A percentile compares a stretch with the other conserved stretches of the same genome.
Evolutionary conservation across 2,113 vertebrate species (phyloP).

Genomic region (Cyprinodon variegatus): DNA sequence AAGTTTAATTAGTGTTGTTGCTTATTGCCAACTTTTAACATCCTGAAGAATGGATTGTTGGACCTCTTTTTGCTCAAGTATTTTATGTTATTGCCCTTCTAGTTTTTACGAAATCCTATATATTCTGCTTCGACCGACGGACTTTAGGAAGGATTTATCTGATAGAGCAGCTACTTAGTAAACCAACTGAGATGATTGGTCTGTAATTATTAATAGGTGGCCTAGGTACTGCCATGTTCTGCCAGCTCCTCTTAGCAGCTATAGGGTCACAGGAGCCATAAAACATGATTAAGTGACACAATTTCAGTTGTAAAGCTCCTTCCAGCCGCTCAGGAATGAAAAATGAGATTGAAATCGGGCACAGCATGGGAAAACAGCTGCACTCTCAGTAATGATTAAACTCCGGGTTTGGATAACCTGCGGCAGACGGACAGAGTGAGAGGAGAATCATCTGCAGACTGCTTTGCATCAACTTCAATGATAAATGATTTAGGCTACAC

Average conservation of each 20-base stretch:
- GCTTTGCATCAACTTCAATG: slow-evolving; percentile 12
- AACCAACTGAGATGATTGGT: slow-evolving; percentile 51
- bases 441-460: slow-evolving; percentile 54
- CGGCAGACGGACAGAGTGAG: slow-evolving; percentile 45
- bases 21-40: no score
- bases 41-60: not conserved
- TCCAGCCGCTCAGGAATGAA: slow-evolving; percentile 67
- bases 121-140: not conserved
- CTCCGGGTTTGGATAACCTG: slow-evolving; percentile 57
- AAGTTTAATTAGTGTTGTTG: no score
- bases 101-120: not conserved
- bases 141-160: slow-evolving; percentile 26
- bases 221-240: slow-evolving; percentile 47
- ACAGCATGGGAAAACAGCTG: slow-evolving; percentile 68
- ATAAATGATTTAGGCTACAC: not conserved
- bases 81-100: not conserved
- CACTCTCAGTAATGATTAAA: slow-evolving; percentile 72
- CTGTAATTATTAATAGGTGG: slow-evolving; percentile 70
- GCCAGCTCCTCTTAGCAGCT: slow-evolving; percentile 56
- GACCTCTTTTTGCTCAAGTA: not conserved
- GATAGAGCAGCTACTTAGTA: slow-evolving; percentile 55
- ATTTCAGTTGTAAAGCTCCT: slow-evolving; percentile 63
- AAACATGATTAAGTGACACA: slow-evolving; percentile 77
- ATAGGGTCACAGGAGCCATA: slow-evolving; percentile 65
- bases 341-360: slow-evolving; percentile 71